phyloP scores from a whole-genome alignment of 2,113 vertebrate genomes.

The Lanius ludovicianus region DNA sequence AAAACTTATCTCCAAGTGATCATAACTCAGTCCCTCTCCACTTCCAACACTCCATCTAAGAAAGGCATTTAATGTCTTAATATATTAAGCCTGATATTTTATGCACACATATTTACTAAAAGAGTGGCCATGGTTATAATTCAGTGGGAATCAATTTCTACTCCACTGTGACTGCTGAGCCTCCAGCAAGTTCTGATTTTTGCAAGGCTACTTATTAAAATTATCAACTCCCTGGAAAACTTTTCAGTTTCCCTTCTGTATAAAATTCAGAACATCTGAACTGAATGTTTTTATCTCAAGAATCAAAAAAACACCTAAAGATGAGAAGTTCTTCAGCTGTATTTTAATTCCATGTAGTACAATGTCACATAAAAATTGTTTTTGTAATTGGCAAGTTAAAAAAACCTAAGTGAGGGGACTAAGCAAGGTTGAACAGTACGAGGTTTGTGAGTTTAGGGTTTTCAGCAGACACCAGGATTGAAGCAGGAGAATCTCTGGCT shows the following conservation, averaged over 20 bases:
- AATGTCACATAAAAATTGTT: background rate
- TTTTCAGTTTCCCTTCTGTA: background rate
- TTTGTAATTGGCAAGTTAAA: accelerated
- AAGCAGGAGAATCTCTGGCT: background rate
- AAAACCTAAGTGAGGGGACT: accelerated
- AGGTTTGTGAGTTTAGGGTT: background rate
- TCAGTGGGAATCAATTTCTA: background rate
- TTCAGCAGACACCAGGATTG: background rate
- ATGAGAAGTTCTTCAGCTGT: background rate
- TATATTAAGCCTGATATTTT: background rate
- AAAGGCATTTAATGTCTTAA: background rate
- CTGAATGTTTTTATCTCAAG: background rate
- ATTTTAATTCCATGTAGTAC: background rate
- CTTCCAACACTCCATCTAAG: background rate
- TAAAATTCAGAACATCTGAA: background rate
- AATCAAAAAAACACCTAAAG: background rate
- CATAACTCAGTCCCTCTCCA: background rate
- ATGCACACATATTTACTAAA: background rate
- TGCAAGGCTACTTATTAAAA: background rate
- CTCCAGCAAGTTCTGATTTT: background rate
- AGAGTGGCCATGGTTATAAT: background rate
- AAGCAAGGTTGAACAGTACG: background rate
- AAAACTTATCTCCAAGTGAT: background rate
- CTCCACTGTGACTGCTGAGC: background rate
- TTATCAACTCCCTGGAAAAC: background rate